A percentile compares a stretch with the other conserved stretches of the same genome.
Conservation (phyloP, 2,797 vertebrate species). For the Helarctos malayanus region DNA sequence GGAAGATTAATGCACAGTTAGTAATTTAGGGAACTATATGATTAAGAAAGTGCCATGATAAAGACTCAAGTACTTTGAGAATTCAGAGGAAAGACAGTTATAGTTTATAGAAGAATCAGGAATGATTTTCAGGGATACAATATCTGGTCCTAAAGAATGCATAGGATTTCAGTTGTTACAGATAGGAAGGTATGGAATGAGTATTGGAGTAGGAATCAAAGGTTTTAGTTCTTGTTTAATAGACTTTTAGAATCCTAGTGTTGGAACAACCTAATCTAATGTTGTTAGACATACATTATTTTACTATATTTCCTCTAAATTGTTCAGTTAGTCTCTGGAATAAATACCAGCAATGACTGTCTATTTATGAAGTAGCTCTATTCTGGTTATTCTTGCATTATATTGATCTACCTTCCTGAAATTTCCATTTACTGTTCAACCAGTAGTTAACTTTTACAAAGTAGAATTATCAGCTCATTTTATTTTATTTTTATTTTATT, state of each 20-base stretch:
- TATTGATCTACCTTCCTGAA: constrained; percentile 1
- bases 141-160: neutral
- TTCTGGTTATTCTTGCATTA: constrained; percentile 13
- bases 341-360: neutral
- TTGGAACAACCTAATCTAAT: neutral
- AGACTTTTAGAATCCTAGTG: neutral
- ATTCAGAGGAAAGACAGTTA: neutral
- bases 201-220: neutral
- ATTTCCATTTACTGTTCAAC: neutral
- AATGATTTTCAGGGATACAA: neutral
- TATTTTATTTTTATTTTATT: neutral
- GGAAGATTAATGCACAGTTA: neutral
- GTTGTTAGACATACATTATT: neutral
- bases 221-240: neutral
- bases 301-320: neutral
- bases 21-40: constrained; percentile 23
- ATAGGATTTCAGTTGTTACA: neutral
- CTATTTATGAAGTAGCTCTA: neutral
- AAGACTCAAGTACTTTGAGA: neutral
- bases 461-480: neutral
- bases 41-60: constrained; percentile 26
- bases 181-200: constrained; percentile 5
- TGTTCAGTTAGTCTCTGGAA: neutral
- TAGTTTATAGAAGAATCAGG: neutral
- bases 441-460: neutral